Evolutionary conservation across 2,888 invertebrate species (phyloP).

Genomic region (Xestia ashworthii): DNA sequence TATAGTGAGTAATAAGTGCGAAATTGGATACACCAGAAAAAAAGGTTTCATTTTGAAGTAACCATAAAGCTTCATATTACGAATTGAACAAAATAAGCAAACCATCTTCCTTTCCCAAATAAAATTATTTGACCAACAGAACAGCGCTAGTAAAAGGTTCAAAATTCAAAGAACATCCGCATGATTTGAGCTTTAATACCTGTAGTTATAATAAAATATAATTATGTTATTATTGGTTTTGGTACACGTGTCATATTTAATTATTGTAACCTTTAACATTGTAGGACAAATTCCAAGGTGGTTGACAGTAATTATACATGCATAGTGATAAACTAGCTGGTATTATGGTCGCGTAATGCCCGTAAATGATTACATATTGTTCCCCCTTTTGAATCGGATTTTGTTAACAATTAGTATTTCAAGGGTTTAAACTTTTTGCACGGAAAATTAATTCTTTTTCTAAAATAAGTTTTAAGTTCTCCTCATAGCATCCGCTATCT

Average conservation of each 20-base stretch:
- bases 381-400: no score
- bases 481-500: no score
- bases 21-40: background rate
- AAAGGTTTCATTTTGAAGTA: background rate
- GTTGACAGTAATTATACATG: no score
- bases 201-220: background rate
- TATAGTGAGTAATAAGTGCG: no score
- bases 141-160: background rate
- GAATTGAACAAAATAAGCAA: background rate
- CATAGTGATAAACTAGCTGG: background rate
- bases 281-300: background rate
- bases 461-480: no score
- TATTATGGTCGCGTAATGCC: no score
- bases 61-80: background rate
- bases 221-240: background rate
- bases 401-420: no score
- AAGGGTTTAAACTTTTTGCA: no score
- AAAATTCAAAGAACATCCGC: background rate
- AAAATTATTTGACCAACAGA: background rate
- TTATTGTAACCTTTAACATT: background rate
- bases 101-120: background rate
- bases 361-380: no score
- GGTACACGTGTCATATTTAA: background rate
- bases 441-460: no score
- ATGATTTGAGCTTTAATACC: background rate